Percentiles rank a stretch among this genome's conserved stretches.
phyloP scores from a whole-genome alignment of 2,888 invertebrate genomes.

The Lymantria monacha region DNA sequence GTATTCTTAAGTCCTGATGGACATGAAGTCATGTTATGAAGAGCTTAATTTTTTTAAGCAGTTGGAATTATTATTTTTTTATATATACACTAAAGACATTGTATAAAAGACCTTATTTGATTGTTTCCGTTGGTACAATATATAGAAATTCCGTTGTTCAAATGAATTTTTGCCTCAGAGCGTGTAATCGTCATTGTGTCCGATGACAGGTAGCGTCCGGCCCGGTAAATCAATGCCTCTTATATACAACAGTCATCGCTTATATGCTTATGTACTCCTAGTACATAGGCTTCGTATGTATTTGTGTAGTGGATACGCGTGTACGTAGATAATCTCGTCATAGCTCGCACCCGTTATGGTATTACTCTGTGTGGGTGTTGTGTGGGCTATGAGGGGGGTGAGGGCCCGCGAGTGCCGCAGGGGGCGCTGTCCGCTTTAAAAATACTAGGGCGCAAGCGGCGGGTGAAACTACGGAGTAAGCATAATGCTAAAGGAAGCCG shows the following conservation, averaged over 20 bases:
- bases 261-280: slow-evolving; percentile 64
- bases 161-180: slow-evolving; percentile 53
- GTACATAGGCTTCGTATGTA: slow-evolving; percentile 67
- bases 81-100: too few relatives aligned
- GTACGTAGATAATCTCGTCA: slow-evolving; percentile 81
- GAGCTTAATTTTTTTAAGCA: too few relatives aligned
- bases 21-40: too few relatives aligned
- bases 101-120: not conserved
- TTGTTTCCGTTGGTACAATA: slow-evolving; percentile 3
- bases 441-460: slow-evolving; percentile 69
- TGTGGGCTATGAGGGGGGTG: slow-evolving; percentile 37
- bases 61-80: too few relatives aligned
- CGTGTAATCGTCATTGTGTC: slow-evolving; percentile 57
- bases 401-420: slow-evolving; percentile 61
- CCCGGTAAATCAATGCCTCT: slow-evolving; percentile 73
- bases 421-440: slow-evolving; percentile 78
- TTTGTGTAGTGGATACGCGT: slow-evolving; percentile 65
- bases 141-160: slow-evolving; percentile 15
- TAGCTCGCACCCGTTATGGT: slow-evolving; percentile 81
- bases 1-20: too few relatives aligned
- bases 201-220: slow-evolving; percentile 69
- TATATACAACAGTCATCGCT: slow-evolving; percentile 69
- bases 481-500: slow-evolving; percentile 70
- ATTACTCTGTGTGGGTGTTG: slow-evolving; percentile 72
- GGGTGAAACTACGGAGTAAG: slow-evolving; percentile 61